Evolutionary conservation across 1,140 invertebrate genomes (phyloP).

Genomic region (Drosophila teissieri): DNA sequence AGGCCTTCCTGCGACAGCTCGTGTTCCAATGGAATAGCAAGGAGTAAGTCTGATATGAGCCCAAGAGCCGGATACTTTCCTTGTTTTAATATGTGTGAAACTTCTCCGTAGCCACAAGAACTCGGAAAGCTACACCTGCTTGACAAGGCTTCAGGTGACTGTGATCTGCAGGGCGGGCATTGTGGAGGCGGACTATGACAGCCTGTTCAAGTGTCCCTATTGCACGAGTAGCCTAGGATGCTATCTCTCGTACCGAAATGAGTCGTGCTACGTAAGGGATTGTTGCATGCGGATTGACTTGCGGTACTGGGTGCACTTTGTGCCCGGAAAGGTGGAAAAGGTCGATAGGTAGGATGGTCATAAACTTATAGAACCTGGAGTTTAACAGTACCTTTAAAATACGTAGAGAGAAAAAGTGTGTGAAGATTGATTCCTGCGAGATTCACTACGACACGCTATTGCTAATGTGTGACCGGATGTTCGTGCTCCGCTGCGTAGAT

Average conservation of each 20-base stretch:
- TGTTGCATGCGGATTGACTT: conserved; percentile 61
- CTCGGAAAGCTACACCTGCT: conserved; percentile 49
- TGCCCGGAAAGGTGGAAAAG: conserved; percentile 37
- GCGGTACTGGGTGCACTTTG: conserved; percentile 63
- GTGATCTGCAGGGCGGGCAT: conserved; percentile 52
- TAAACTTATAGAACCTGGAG: too few species aligned
- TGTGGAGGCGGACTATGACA: conserved; percentile 69
- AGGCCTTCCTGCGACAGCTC: conserved; percentile 64
- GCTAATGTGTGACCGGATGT: conserved; percentile 43
- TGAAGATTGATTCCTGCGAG: conserved; percentile 55
- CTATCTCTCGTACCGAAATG: conserved; percentile 42
- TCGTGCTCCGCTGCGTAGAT: background rate
- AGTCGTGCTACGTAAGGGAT: conserved; percentile 57
- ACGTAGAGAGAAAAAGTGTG: conserved; percentile 42
- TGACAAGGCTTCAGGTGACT: conserved; percentile 48
- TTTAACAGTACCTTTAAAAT: background rate
- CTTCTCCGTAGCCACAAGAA: conserved; percentile 39
- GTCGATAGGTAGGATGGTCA: conserved; percentile 46
- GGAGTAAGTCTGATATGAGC: conserved; percentile 32
- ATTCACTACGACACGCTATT: conserved; percentile 68
- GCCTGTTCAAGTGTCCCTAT: conserved; percentile 50
- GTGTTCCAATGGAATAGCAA: conserved; percentile 66
- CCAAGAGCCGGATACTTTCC: too few species aligned
- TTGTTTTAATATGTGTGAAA: too few species aligned
- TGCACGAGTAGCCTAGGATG: conserved; percentile 30